Conservation (phyloP, 2,888 invertebrate species). For the Hydriomena furcata region DNA sequence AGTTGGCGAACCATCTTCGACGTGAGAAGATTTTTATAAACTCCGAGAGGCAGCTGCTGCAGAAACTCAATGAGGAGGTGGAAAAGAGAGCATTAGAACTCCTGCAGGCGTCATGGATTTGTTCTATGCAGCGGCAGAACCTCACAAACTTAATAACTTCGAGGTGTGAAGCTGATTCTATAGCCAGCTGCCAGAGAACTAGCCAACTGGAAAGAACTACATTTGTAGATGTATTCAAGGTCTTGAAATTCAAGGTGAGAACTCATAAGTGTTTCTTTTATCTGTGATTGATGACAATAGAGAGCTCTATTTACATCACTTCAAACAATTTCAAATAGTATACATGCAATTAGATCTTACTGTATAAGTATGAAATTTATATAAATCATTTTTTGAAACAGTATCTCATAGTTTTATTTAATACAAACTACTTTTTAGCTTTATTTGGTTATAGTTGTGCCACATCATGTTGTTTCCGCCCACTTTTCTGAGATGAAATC, state of each 20-base stretch:
- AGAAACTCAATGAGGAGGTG: constrained; percentile 89
- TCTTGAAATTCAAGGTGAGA: constrained; percentile 91
- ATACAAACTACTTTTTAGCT: too few relatives aligned
- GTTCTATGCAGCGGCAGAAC: constrained; percentile 93
- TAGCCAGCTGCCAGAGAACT: constrained; percentile 88
- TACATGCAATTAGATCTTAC: too few relatives aligned
- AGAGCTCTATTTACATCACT: background rate
- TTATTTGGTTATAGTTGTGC: background rate
- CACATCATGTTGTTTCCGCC: constrained; percentile 15
- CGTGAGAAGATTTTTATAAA: constrained; percentile 94
- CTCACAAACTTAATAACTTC: constrained; percentile 90
- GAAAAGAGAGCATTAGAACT: constrained; percentile 80
- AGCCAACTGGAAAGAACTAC: constrained; percentile 73
- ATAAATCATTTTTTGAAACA: too few relatives aligned
- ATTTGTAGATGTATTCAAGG: constrained; percentile 92
- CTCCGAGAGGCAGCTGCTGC: constrained; percentile 92
- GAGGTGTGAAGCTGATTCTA: constrained; percentile 89
- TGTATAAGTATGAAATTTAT: too few relatives aligned
- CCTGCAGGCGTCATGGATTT: constrained; percentile 92
- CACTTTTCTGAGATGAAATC: constrained; percentile 15
- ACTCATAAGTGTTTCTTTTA: background rate
- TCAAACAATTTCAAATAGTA: background rate
- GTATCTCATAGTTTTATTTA: too few relatives aligned
- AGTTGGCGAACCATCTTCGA: constrained; percentile 85
- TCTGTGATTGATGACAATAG: background rate